phyloP scores from a whole-genome alignment of 2,113 vertebrate genomes.

The Amphilophus citrinellus region DNA sequence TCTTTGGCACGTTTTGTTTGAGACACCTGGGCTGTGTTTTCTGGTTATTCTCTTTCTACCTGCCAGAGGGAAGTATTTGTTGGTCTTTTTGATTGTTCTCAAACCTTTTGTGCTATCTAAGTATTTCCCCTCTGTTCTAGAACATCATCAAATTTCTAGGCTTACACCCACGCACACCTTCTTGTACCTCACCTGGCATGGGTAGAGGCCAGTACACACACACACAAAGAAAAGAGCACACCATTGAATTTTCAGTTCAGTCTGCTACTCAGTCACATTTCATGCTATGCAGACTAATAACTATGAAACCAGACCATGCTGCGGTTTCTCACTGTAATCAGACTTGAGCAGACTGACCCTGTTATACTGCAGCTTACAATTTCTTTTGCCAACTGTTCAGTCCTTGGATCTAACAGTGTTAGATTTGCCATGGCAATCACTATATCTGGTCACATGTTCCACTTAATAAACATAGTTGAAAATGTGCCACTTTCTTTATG shows the following conservation, averaged over 20 bases:
- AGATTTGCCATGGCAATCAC: slow-evolving; percentile 2
- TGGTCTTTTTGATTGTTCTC: slow-evolving; percentile 70
- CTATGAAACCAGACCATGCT: slow-evolving; percentile 55
- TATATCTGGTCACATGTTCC: slow-evolving; percentile 17
- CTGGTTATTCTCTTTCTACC: slow-evolving; percentile 56
- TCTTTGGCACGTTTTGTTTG: slow-evolving; percentile 60
- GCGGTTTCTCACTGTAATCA: slow-evolving; percentile 48
- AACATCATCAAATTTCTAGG: slow-evolving; percentile 75
- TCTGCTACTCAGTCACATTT: slow-evolving; percentile 40
- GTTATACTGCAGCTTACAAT: slow-evolving; percentile 6
- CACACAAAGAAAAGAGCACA: slow-evolving; percentile 39
- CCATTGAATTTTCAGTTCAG: slow-evolving; percentile 39
- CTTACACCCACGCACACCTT: slow-evolving; percentile 55
- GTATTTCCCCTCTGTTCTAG: slow-evolving; percentile 62
- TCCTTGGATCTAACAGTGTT: slow-evolving; percentile 26
- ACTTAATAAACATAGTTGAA: slow-evolving; percentile 39
- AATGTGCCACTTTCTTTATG: slow-evolving; percentile 23
- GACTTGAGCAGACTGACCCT: slow-evolving; percentile 20
- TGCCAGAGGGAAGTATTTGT: slow-evolving; percentile 63
- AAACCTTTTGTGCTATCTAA: slow-evolving; percentile 67
- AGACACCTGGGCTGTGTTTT: slow-evolving; percentile 66
- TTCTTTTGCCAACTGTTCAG: slow-evolving; percentile 16
- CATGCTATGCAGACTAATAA: slow-evolving; percentile 45
- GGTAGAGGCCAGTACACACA: slow-evolving; percentile 27
- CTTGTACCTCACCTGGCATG: slow-evolving; percentile 62